These are phyloP conservation scores for Sebastes fasciatus DNA, from an alignment of 2,113 vertebrate genomes.

Conservation along the genomic window DNA sequence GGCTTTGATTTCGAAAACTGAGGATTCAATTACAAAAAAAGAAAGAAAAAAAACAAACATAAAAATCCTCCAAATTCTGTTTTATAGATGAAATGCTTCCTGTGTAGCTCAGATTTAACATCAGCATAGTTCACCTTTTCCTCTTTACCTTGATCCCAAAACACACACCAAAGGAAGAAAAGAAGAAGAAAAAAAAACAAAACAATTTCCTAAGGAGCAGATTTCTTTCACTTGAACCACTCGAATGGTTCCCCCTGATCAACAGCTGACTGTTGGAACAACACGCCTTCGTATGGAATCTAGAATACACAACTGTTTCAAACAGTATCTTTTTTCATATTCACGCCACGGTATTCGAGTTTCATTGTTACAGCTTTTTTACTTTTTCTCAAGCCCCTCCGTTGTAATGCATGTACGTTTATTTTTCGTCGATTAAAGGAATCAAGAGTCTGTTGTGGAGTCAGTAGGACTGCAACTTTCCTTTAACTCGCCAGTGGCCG, in stretches of 20 bases:
- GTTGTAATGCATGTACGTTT: slow-evolving; percentile 70
- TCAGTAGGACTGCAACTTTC: slow-evolving; percentile 78
- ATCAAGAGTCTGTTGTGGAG: slow-evolving; percentile 83
- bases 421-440: slow-evolving; percentile 74
- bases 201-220: slow-evolving; percentile 72
- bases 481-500: slow-evolving; percentile 71
- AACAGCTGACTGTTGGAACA: slow-evolving; percentile 75
- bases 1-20: slow-evolving; percentile 76
- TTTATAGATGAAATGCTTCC: slow-evolving; percentile 82
- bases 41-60: slow-evolving; percentile 48
- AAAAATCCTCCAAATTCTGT: slow-evolving; percentile 75
- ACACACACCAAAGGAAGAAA: slow-evolving; percentile 73
- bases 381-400: slow-evolving; percentile 69
- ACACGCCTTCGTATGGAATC: slow-evolving; percentile 81
- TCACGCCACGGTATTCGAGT: slow-evolving; percentile 79
- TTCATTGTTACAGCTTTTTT: slow-evolving; percentile 82
- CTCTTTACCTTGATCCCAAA: slow-evolving; percentile 80
- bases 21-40: slow-evolving; percentile 81
- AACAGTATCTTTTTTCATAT: slow-evolving; percentile 83
- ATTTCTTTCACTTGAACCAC: slow-evolving; percentile 70
- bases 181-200: slow-evolving; percentile 42
- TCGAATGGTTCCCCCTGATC: slow-evolving; percentile 74
- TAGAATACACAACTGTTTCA: slow-evolving; percentile 85
- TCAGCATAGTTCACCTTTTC: slow-evolving; percentile 78
- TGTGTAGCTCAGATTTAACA: slow-evolving; percentile 74